Base-by-base conservation (phyloP, 2,113 vertebrate genomes). In the Chloroceryle aenea region DNA sequence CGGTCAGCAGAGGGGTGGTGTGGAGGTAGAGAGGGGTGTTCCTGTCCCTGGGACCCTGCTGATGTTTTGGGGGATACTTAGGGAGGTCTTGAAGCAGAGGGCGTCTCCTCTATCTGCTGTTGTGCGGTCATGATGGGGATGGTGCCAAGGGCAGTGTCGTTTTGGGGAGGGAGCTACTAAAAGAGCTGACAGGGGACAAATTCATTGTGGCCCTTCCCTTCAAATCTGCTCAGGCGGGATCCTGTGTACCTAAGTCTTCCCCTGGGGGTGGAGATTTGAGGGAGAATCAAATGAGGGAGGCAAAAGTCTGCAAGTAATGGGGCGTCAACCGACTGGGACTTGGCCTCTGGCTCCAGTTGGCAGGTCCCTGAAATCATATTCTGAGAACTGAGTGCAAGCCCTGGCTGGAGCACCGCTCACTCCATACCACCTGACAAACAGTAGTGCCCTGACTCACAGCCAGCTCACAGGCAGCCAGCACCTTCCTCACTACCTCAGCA, bases 381-480 rank as follows among this genome's bases (percentile, higher is more conserved):
- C 75, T 83, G 78, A 88, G 75, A 93, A 59, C 43, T 55, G 58
- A 87, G 50, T 67, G 90, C 75, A 90, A 91, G 67, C 90, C 75
- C 78, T 89, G 85, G 73, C 83, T 74, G 47, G 78, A 83, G 86
- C 26, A 52, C 27, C 1, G 0, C 68, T 81, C 3, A 12, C 56
- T 94, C 45, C 79, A 22, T 75, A 12, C 5, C 1, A 69, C 73
- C 87, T 91, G 93, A 91, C 88, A 82, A 77, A 85, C 64, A 0
- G 85, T 38, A 59, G 76, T 90, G 58, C 64, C 62, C 36, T 81
- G 62, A 76, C 74, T 93, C 78, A 20, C 58, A 68, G 34, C 83
- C 83, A 83, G 58, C 93, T 85, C 55, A 36, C 47, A 34, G 45
- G 52, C 87, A 94, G 67, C 53, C 53, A 7, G 26, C 29, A 9